Percentiles rank a stretch among this genome's conserved stretches.
Evolutionary conservation across 2,113 vertebrate species (phyloP).

Genomic region (Chionis minor): DNA sequence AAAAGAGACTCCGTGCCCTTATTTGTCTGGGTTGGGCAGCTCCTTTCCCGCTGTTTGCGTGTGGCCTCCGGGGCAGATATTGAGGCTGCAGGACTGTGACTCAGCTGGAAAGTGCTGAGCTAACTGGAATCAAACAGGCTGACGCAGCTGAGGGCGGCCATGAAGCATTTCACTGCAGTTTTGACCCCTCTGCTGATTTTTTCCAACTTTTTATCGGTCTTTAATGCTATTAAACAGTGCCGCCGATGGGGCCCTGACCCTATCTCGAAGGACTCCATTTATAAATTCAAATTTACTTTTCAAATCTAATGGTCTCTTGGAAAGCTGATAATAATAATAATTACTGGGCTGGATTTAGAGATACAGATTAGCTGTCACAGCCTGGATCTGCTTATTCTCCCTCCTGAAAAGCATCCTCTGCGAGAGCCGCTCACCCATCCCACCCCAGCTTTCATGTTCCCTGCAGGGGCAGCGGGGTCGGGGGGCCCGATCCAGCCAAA

Average conservation of each 20-base stretch:
- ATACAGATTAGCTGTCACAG: background rate
- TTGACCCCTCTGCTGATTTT: background rate
- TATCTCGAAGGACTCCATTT: background rate
- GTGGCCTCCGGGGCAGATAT: background rate
- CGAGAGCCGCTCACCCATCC: background rate
- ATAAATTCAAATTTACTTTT: background rate
- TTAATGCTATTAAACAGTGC: background rate
- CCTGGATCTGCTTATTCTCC: background rate
- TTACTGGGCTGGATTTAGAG: background rate
- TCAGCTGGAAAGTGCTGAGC: background rate
- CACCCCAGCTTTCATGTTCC: background rate
- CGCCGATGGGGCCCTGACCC: background rate
- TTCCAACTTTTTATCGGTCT: background rate
- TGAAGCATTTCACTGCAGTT: background rate
- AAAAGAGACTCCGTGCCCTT: background rate
- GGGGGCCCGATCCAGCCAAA: background rate
- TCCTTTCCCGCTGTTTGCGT: background rate
- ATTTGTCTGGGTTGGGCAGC: background rate
- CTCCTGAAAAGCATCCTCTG: background rate
- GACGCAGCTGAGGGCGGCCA: background rate
- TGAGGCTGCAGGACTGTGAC: background rate
- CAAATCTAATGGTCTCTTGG: background rate
- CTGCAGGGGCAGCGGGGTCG: background rate
- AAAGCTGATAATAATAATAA: background rate
- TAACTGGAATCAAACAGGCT: background rate